Evolutionary conservation across 2,797 vertebrate species (phyloP).

Genomic region (Catharus ustulatus): DNA sequence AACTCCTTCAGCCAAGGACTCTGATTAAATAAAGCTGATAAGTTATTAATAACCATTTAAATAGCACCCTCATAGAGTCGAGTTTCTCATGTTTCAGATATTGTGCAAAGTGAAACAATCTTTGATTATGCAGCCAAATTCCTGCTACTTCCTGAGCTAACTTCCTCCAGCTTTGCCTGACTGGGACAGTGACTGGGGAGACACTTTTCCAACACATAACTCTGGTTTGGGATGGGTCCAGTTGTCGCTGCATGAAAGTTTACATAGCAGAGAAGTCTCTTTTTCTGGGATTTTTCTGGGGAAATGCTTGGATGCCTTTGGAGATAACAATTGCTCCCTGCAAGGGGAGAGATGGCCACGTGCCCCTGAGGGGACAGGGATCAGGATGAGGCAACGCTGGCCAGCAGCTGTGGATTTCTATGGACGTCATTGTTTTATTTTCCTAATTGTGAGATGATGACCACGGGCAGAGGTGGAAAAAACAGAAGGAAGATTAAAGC

Average conservation of each 20-base stretch:
- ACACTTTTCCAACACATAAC: not conserved
- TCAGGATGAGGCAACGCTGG: not conserved
- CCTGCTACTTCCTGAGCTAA: not conserved
- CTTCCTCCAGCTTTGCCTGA: not conserved
- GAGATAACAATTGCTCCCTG: not conserved
- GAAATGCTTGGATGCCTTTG: not conserved
- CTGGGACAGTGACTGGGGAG: not conserved
- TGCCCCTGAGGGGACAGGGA: not conserved
- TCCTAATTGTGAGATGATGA: not conserved
- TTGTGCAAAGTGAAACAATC: not conserved
- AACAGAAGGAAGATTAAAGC: slow-evolving; percentile 28
- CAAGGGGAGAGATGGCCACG: not conserved
- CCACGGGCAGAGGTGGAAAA: not conserved
- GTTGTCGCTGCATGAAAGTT: not conserved
- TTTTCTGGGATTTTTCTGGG: not conserved
- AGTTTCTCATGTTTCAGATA: not conserved
- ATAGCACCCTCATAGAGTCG: not conserved
- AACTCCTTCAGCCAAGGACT: not conserved
- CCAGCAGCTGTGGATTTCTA: not conserved
- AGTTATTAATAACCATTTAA: not conserved
- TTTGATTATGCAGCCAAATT: not conserved
- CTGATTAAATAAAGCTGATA: not conserved
- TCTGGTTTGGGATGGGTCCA: not conserved
- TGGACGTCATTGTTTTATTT: not conserved
- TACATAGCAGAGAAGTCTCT: not conserved